Evolutionary conservation across 2,113 vertebrate genomes (phyloP).

Genomic region (Daboia siamensis): DNA sequence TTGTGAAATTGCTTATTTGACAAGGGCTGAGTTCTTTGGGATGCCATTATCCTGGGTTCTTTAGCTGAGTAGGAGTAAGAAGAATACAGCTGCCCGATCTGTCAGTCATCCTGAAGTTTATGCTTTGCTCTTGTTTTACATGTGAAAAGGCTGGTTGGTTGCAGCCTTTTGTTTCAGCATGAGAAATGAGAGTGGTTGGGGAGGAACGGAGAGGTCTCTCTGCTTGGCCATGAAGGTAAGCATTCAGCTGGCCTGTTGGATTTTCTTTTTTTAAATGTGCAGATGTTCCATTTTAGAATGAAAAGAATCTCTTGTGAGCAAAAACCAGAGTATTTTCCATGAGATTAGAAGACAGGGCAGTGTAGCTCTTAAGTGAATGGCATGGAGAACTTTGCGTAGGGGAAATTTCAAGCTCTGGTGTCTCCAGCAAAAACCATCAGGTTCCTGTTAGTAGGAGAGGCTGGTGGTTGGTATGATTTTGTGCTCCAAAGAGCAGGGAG

Average conservation of each 20-base stretch:
- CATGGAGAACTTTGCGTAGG: background rate
- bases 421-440: background rate
- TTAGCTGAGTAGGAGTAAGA: conserved; percentile 1
- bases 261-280: conserved; percentile 27
- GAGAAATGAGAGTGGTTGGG: background rate
- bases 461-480: background rate
- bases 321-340: conserved; percentile 20
- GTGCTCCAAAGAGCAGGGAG: too few relatives aligned
- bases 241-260: background rate
- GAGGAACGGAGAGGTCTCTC: too few relatives aligned
- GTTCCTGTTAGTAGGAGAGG: background rate
- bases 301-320: conserved; percentile 45
- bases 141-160: background rate
- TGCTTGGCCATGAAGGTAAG: background rate
- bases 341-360: background rate
- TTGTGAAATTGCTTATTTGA: conserved; percentile 10
- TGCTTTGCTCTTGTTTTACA: conserved; percentile 45
- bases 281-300: conserved; percentile 22
- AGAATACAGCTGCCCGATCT: background rate
- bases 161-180: conserved; percentile 45
- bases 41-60: accelerated
- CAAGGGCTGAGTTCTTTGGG: conserved; percentile 29
- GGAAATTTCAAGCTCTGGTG: background rate
- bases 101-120: conserved; percentile 35
- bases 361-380: background rate